These are phyloP conservation scores for Darevskia nairensis DNA, from an alignment of 2,797 vertebrate species.

Conservation along the genomic window DNA sequence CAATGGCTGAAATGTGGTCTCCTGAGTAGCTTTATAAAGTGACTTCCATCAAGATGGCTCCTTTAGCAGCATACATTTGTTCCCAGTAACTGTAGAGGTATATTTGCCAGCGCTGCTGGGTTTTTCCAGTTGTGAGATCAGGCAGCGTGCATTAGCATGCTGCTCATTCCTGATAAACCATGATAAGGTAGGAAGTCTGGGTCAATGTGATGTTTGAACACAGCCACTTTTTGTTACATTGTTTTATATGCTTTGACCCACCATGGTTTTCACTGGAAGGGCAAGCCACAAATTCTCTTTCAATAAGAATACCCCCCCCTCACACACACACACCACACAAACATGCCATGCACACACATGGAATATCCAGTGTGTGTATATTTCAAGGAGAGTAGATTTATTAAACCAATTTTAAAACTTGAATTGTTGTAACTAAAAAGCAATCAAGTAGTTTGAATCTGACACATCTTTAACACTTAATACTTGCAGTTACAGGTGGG, in stretches of 20 bases:
- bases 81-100: slow-evolving; percentile 27
- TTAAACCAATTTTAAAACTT: neutral
- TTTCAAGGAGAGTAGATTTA: neutral
- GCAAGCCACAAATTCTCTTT: neutral
- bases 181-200: neutral
- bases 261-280: neutral
- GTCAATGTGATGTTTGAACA: neutral
- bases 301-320: neutral
- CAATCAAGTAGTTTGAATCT: neutral
- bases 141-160: neutral
- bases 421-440: neutral
- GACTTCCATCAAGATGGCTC: slow-evolving; percentile 17
- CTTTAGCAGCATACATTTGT: neutral
- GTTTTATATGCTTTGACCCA: neutral
- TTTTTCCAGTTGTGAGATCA: slow-evolving; percentile 52
- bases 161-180: neutral
- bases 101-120: slow-evolving; percentile 55
- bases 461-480: neutral
- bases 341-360: neutral
- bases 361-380: neutral
- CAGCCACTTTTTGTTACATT: neutral
- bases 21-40: neutral
- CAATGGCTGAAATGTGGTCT: neutral
- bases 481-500: neutral
- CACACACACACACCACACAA: too few relatives aligned